Conservation (phyloP, 2,113 vertebrate genomes). For the Podiceps cristatus region DNA sequence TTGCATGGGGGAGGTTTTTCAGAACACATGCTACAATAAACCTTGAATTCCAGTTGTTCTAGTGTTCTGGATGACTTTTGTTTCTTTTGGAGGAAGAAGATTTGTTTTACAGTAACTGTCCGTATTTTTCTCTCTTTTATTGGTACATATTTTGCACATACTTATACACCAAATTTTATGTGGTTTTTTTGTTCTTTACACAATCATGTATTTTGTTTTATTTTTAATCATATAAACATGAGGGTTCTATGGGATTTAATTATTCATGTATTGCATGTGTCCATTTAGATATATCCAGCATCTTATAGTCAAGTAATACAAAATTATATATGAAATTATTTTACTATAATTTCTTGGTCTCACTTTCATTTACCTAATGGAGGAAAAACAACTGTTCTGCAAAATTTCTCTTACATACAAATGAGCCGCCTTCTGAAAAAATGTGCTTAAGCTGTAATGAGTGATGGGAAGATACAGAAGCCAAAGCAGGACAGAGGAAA, state of each 20-base stretch:
- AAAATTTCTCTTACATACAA: background rate
- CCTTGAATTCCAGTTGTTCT: constrained; percentile 47
- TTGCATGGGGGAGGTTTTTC: constrained; percentile 65
- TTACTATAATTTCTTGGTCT: constrained; percentile 14
- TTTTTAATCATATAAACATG: background rate
- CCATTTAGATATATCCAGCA: constrained; percentile 21
- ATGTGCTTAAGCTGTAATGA: background rate
- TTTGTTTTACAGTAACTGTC: constrained; percentile 63
- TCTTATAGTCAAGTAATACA: background rate
- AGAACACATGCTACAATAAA: constrained; percentile 51
- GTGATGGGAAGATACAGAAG: background rate
- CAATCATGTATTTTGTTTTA: constrained; percentile 1
- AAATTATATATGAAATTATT: constrained; percentile 3
- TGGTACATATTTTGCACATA: constrained; percentile 51
- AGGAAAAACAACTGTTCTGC: constrained; percentile 36
- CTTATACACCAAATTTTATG: constrained; percentile 30
- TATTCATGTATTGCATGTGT: constrained; percentile 39
- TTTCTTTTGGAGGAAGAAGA: constrained; percentile 38
- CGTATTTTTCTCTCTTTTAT: constrained; percentile 28
- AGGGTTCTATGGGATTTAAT: constrained; percentile 37
- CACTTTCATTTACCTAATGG: constrained; percentile 14
- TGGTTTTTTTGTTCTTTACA: constrained; percentile 34
- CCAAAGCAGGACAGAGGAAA: constrained; percentile 32
- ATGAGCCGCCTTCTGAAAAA: constrained; percentile 1
- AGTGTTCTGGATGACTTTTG: constrained; percentile 61